phyloP scores from a whole-genome alignment of 2,113 vertebrate species.

The Hymenochirus boettgeri region DNA sequence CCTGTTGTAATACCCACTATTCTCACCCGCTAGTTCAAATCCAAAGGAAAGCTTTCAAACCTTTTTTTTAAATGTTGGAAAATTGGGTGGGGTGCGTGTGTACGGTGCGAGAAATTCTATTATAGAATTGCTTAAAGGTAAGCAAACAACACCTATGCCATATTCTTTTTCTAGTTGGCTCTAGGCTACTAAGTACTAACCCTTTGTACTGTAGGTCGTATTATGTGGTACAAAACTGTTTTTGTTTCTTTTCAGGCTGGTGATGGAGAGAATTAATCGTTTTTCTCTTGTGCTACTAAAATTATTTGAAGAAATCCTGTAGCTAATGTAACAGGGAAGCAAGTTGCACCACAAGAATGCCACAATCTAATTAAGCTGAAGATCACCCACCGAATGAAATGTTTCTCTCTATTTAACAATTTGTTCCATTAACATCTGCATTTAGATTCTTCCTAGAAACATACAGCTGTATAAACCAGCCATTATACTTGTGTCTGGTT shows the following conservation, averaged over 20 bases:
- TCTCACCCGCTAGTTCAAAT: too few species aligned
- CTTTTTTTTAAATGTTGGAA: too few species aligned
- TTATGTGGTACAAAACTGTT: not conserved
- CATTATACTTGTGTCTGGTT: too few species aligned
- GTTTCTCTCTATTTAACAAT: not conserved
- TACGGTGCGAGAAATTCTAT: too few species aligned
- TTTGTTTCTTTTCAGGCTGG: slow-evolving; percentile 49
- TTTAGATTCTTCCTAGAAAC: slow-evolving; percentile 38
- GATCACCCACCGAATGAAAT: slow-evolving; percentile 46
- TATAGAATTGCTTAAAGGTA: too few species aligned
- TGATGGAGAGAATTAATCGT: slow-evolving; percentile 47
- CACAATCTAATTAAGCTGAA: slow-evolving; percentile 39
- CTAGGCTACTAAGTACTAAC: too few species aligned
- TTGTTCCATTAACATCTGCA: slow-evolving; percentile 16
- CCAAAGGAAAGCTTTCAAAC: too few species aligned
- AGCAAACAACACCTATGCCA: too few species aligned
- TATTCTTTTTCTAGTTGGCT: too few species aligned
- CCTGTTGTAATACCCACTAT: too few species aligned
- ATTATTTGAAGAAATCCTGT: slow-evolving; percentile 46
- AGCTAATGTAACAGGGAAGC: slow-evolving; percentile 43
- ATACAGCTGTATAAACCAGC: slow-evolving; percentile 11
- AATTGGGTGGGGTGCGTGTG: too few species aligned
- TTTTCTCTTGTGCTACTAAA: slow-evolving; percentile 21
- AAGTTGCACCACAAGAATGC: slow-evolving; percentile 23
- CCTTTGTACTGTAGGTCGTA: too few species aligned